Base-by-base conservation (phyloP, 2,888 invertebrate species). In the Junonia oenone region DNA sequence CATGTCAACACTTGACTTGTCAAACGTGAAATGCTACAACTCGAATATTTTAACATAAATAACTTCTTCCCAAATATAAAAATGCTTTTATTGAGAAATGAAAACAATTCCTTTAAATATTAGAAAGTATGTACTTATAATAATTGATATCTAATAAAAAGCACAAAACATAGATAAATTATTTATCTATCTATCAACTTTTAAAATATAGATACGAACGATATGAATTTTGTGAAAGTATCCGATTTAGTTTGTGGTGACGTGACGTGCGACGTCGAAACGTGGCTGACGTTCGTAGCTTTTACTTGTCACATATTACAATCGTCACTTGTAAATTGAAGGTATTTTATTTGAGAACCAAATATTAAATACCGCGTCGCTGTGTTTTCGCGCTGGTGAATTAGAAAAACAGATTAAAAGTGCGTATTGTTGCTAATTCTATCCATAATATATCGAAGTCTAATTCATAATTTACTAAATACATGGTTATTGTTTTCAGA, bases 261-360 rank as follows among this genome's bases (percentile, higher is more conserved):
- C 89, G 89, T 84, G 83, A 73, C 76, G 73, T 75, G 64, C 71
- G 73, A 75, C 75, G 69, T 76, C 76, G 75, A 80, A 73, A 90
- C 89, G 89, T 90, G 89, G 89, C 88, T 89, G 89, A 85, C 89
- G 79, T 87, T 79, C 78, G 53, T 60, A 56, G 61, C 60, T 63
- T 71, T 69, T 69, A 68, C 68, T 69, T 65, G 67, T 67, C 68
- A 69, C 71, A 69, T 69, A 67, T 66, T 64, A 31, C 61, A 66
- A 72, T 69, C 37, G 14, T 63, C 63, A 59, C 55, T 56, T 52
- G 45, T 46, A 45, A 51, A 58, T 45, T 53, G 49, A 49, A 51
- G 53, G 40, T 40, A 33, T 56, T 51, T 56, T 56, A 51, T 47
- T 56, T 43, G 51, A 15, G n/a, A 11, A 40, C 17, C 51, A 51